A percentile compares a stretch with the other conserved stretches of the same genome.
These are phyloP conservation scores for Berghia stephanieae DNA, from an alignment of 1,140 invertebrate species.

Conservation along the genomic window DNA sequence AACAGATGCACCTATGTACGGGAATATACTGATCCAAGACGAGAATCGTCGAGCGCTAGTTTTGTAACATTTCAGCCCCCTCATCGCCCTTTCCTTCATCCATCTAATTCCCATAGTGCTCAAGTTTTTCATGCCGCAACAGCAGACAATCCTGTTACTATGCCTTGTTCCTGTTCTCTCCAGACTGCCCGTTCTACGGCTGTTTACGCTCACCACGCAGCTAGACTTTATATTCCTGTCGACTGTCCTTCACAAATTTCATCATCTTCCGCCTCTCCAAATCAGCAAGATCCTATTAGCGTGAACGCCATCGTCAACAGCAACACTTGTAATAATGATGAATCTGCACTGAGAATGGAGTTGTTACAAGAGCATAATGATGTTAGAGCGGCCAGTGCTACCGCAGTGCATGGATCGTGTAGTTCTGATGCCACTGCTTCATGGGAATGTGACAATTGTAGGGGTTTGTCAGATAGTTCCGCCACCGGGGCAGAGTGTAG, in stretches of 20 bases:
- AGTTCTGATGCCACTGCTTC: conserved; percentile 47
- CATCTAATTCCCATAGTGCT: too few species aligned
- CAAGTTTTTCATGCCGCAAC: too few species aligned
- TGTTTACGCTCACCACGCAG: background rate
- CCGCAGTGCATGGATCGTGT: conserved; percentile 43
- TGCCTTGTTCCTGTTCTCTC: background rate
- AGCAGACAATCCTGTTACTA: too few species aligned
- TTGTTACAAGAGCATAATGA: conserved; percentile 20
- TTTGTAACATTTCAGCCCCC: background rate
- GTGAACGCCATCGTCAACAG: too few species aligned
- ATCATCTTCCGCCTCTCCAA: background rate
- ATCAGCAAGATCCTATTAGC: background rate
- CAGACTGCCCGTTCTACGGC: background rate
- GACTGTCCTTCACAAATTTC: background rate
- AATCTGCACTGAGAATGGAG: too few species aligned
- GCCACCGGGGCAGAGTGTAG: conserved; percentile 41
- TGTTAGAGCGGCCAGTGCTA: conserved; percentile 29
- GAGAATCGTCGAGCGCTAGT: background rate
- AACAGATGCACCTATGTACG: background rate
- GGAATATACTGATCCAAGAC: background rate
- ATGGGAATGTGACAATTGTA: conserved; percentile 43
- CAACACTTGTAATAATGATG: too few species aligned
- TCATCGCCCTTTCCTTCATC: background rate
- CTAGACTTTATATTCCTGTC: background rate
- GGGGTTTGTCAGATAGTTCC: conserved; percentile 16